Base-by-base conservation (phyloP, 2,888 invertebrate genomes). In the Eupithecia insigniata region DNA sequence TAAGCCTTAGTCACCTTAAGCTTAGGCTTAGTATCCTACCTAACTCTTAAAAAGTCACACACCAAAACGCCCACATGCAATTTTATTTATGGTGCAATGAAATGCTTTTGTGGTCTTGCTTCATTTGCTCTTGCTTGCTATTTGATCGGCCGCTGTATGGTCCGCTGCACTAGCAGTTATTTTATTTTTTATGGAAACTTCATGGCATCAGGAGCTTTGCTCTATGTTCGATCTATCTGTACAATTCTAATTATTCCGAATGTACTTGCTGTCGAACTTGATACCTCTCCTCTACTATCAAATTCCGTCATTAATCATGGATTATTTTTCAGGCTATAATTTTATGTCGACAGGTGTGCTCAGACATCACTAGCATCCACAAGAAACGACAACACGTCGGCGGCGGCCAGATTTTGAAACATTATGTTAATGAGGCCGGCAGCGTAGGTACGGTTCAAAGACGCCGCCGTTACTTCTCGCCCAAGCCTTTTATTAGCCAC, bases 331-430 rank as follows among this genome's bases (percentile, higher is more conserved):
- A 55, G 26, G 12, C 12, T 26, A 55, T 55, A 51, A 55, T 39
- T 34, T 64, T 36, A 22, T 36, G 64, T 62, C 85, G 85, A 87
- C 85, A 85, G 82, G 83, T 85, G 82, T 80, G 77, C 67, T 72
- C 70, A 76, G 82, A 82, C 87, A 87, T 82, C 88, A 87, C 87
- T 89, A 88, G 82, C 76, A 69, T 68, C 46, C 43, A 66, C 79
- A 82, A 81, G 80, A 85, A 84, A 82, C 85, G 83, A 82, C 84
- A 82, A 83, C 82, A 84, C 82, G 85, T 80, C 80, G 34, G 34
- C 84, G 82, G 82, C 46, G 85, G 87, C 83, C 89, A 88, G 89
- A 89, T 90, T 92, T 92, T 90, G 88, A 88, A 91, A 90, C 89
- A 85, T 89, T 55, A 70, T 92, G 91, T 88, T 91, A 92, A 92